Conservation (phyloP, 2,888 invertebrate genomes). For the Apamea sordens region DNA sequence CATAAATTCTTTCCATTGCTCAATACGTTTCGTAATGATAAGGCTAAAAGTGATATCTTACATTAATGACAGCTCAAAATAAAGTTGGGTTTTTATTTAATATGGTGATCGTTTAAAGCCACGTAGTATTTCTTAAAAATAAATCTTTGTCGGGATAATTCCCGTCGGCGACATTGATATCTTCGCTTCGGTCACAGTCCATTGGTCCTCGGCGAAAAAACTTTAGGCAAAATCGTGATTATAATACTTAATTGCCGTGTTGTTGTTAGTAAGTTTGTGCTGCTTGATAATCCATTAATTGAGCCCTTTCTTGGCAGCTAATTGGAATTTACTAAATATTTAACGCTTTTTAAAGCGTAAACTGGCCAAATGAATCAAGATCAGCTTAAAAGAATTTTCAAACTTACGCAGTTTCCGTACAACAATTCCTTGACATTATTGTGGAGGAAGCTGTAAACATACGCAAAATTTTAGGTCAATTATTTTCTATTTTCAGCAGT, state of each 20-base stretch:
- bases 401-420: constrained; percentile 40
- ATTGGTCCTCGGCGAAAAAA: background rate
- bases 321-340: background rate
- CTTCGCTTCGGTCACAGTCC: background rate
- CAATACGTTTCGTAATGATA: constrained; percentile 70
- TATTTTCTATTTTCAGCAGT: no score
- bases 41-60: constrained; percentile 48
- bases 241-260: background rate
- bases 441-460: background rate
- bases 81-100: background rate
- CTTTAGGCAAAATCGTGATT: background rate
- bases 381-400: background rate
- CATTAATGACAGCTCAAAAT: background rate
- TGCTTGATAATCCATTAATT: background rate
- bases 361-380: background rate
- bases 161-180: background rate
- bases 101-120: background rate
- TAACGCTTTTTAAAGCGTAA: background rate
- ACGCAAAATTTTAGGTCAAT: no score
- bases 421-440: background rate
- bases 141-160: background rate
- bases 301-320: background rate
- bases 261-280: background rate
- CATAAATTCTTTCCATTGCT: constrained; percentile 84
- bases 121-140: background rate